Base-by-base conservation (phyloP, 2,888 invertebrate genomes). In the Polietes domitor region DNA sequence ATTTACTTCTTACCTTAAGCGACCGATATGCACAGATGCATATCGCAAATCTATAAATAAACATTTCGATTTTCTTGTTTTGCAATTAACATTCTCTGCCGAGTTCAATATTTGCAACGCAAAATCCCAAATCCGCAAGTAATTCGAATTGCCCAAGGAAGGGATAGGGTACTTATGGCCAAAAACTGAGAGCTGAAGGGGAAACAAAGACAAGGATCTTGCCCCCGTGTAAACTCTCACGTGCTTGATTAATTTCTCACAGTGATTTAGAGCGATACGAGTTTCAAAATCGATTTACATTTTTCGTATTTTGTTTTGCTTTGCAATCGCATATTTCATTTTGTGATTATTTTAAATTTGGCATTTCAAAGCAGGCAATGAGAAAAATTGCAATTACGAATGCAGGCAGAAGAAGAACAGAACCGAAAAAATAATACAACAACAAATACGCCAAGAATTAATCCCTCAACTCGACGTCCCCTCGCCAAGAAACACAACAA, bases 211-310 rank as follows among this genome's bases (percentile, higher is more conserved):
- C n/a, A n/a, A 63, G 37, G 61, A 10, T 73, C 26, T 71, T 43
- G 61, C 28, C 17, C 43, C 26, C n/a, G 58, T 50, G 26, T 15
- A 43, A 63, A 77, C 77, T 78, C 81, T 81, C 84, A 84, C 84
- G 81, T 81, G 17, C 78, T 41, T 68, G 68, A 84, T 81, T 79
- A 61, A 84, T 81, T 81, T 84, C 81, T 76, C 81, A 79, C 78
- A 81, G 81, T 79, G 73, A 77, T 78, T 84, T 84, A 78, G 71
- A 24, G 75, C 78, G 81, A 73, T 78, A 79, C 76, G 43, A 71
- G 61, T 1, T 47, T n/a, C n/a, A 4, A n/a, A 47, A 47, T 47
- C 70, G 12, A 47, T 47, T 70, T 24, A n/a, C 28, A 17, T 71
- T 43, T 68, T 24, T 24, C 15, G n/a, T n/a, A n/a, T n/a, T 41